A percentile compares a stretch with the other conserved stretches of the same genome.
Evolutionary conservation across 2,113 vertebrate genomes (phyloP).

Genomic region (Passerina amoena): DNA sequence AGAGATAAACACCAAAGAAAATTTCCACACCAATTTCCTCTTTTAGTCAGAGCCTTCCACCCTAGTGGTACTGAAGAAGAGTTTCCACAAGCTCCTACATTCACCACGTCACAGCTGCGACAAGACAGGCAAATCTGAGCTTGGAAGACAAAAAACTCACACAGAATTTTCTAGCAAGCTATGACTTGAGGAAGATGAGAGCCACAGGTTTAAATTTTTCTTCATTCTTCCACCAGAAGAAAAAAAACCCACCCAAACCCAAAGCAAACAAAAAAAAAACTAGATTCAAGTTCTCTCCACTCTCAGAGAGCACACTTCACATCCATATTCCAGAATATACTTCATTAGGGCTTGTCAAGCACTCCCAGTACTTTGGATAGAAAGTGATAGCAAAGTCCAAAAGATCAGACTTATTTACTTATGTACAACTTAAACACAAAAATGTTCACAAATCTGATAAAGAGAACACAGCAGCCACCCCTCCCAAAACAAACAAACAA

Average conservation of each 20-base stretch:
- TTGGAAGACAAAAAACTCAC: neutral
- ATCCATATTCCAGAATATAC: neutral
- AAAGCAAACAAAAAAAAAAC: neutral
- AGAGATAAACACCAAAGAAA: neutral
- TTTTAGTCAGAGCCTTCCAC: neutral
- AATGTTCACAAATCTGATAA: neutral
- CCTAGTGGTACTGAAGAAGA: neutral
- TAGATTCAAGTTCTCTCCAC: neutral
- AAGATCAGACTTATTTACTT: neutral
- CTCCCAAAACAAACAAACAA: neutral
- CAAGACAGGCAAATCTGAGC: neutral
- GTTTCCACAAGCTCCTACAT: neutral
- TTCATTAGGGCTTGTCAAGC: neutral
- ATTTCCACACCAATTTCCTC: neutral
- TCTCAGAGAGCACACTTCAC: neutral
- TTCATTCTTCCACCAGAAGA: neutral
- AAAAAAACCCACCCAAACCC: neutral
- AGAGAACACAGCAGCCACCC: neutral
- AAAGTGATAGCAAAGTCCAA: conserved; percentile 35
- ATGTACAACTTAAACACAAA: neutral
- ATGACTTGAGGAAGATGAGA: neutral
- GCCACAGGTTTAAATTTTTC: neutral
- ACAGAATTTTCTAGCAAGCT: neutral
- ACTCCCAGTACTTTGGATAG: neutral
- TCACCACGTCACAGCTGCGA: neutral